Base-by-base conservation (phyloP, 2,797 vertebrate species). In the Microctenopoma lineatum region DNA sequence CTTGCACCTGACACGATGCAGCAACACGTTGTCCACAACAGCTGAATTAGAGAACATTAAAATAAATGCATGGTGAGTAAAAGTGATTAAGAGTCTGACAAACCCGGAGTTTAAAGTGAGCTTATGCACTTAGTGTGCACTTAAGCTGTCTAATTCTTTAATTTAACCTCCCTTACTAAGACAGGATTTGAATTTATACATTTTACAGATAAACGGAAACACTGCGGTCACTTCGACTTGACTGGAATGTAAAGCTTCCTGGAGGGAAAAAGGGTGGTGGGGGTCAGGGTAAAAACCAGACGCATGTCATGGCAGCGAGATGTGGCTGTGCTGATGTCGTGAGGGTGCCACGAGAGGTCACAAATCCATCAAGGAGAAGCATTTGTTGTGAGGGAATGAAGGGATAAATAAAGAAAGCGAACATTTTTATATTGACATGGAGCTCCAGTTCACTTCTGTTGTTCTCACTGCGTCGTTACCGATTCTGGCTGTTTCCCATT, bases 111-210 rank as follows among this genome's bases (percentile, higher is more conserved):
- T 45, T n/a, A 18, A 4, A 18, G 44, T 7, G 2, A 45, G 34
- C 55, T 53, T 56, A 38, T 39, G 73, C 70, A 53, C 74, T 78
- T 32, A 27, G 16, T 62, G 50, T 77, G 62, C 75, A 80, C 78
- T 86, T 42, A 69, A 74, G 50, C 61, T 54, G 80, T 79, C 73
- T 7, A 5, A 7, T 32, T 54, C 44, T 47, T 69, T 66, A 64
- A 79, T 75, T 63, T 79, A 77, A 77, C 13, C 36, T 41, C 36
- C 26, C 42, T 68, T 71, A 78, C 44, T 58, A 48, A 51, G 71
- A 66, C 73, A 66, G 61, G 34, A 64, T 75, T 64, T 59, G 25
- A 59, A 79, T 71, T 70, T 70, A 76, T 54, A 81, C 18, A 59
- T 66, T 61, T 60, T 69, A 15, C 1, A 34, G 36, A 54, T 74